Evolutionary conservation across 1,140 invertebrate species (phyloP).

Genomic region (Sweltsa coloradensis): DNA sequence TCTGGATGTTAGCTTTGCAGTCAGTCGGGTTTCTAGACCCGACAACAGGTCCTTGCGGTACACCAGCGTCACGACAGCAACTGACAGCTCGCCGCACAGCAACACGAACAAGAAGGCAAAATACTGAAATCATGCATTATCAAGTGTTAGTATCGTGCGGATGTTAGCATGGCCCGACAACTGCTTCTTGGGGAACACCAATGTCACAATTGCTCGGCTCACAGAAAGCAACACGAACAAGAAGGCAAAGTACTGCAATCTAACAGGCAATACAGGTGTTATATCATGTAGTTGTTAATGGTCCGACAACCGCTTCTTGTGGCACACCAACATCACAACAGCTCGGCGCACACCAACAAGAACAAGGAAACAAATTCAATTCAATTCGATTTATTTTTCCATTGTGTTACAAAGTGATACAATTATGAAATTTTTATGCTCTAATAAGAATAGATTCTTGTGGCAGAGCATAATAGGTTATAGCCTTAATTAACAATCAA

Average conservation of each 20-base stretch:
- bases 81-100: slow-evolving; percentile 22
- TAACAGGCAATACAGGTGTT: background rate
- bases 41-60: slow-evolving; percentile 26
- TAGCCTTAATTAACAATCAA: no score
- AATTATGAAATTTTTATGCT: no score
- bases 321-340: slow-evolving; percentile 16
- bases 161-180: slow-evolving; percentile 27
- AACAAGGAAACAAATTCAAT: no score
- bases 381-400: no score
- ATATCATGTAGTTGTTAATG: no score
- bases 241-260: slow-evolving; percentile 36
- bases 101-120: slow-evolving; percentile 35
- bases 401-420: no score
- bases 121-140: slow-evolving; percentile 29
- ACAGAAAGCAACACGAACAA: slow-evolving; percentile 32
- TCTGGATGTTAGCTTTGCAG: slow-evolving; percentile 26
- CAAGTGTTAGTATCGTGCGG: background rate
- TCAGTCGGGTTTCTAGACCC: slow-evolving; percentile 29
- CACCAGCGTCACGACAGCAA: slow-evolving; percentile 1
- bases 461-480: no score
- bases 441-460: no score
- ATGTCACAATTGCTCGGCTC: background rate
- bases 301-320: slow-evolving; percentile 24
- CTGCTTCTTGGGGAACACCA: slow-evolving; percentile 21
- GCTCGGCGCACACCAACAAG: slow-evolving; percentile 25